These are phyloP conservation scores for Australoheros facetus DNA, from an alignment of 2,797 vertebrate genomes.

Conservation along the genomic window DNA sequence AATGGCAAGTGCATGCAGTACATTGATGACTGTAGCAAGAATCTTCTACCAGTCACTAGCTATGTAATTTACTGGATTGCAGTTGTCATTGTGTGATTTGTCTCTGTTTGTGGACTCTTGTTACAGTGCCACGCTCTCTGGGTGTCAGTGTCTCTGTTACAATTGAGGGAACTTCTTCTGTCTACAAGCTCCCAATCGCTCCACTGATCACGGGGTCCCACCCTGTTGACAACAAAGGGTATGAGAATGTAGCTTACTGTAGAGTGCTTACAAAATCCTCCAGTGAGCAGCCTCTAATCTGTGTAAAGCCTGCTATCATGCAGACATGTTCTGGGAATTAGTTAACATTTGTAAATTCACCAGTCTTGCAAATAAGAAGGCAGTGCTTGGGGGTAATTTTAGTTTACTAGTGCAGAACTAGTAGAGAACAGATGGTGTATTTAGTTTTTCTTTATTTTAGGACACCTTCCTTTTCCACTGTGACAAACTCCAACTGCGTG, in stretches of 20 bases:
- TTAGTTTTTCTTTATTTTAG: slow-evolving; percentile 69
- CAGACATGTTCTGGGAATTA: neutral
- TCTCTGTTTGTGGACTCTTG: neutral
- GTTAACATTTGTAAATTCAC: neutral
- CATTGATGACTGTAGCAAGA: neutral
- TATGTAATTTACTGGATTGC: neutral
- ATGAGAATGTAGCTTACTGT: slow-evolving; percentile 4
- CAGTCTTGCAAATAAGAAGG: neutral
- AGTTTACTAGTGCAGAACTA: neutral
- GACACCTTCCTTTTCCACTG: slow-evolving; percentile 93
- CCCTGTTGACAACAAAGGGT: slow-evolving; percentile 98
- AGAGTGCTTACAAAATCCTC: neutral
- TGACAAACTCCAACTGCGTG: slow-evolving; percentile 98
- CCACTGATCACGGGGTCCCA: slow-evolving; percentile 97
- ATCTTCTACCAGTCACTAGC: neutral
- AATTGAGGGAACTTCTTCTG: slow-evolving; percentile 90
- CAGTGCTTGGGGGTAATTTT: neutral
- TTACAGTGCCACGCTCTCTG: slow-evolving; percentile 88
- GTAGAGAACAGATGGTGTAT: slow-evolving; percentile 6
- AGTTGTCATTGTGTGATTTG: neutral
- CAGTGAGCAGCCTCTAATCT: neutral
- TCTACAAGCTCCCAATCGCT: slow-evolving; percentile 96
- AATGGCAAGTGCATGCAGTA: slow-evolving; percentile 76
- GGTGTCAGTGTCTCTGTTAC: slow-evolving; percentile 94
- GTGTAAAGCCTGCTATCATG: neutral